A percentile compares a stretch with the other conserved stretches of the same genome.
Conservation (phyloP, 2,113 vertebrate species). For the Sturnus vulgaris region DNA sequence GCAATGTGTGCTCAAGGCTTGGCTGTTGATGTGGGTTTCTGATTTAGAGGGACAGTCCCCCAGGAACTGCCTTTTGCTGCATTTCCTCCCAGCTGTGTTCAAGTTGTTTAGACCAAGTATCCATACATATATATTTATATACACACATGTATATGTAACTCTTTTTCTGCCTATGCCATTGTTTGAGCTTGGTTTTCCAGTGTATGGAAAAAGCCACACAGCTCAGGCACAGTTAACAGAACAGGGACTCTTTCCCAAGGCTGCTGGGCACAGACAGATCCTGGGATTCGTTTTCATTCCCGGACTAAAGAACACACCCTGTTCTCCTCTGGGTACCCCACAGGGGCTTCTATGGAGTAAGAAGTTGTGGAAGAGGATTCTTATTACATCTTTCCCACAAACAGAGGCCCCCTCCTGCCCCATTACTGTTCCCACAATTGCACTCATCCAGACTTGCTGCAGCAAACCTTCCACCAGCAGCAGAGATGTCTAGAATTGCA, state of each 20-base stretch:
- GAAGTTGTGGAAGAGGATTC: conserved; percentile 47
- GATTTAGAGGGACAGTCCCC: background rate
- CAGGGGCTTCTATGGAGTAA: conserved; percentile 47
- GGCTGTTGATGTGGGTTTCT: background rate
- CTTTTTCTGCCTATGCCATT: background rate
- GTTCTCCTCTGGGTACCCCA: conserved; percentile 24
- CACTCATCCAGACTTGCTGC: background rate
- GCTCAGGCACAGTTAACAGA: background rate
- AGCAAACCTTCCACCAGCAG: background rate
- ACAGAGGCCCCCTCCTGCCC: conserved; percentile 44
- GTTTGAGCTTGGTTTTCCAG: background rate
- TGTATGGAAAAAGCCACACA: background rate
- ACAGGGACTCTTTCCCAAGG: background rate
- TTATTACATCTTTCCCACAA: conserved; percentile 47
- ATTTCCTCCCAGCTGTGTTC: background rate
- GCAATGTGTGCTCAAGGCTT: background rate
- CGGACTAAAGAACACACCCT: conserved; percentile 17
- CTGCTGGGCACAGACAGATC: conserved; percentile 17
- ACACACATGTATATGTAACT: no score
- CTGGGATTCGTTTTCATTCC: conserved; percentile 24
- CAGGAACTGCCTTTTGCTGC: background rate
- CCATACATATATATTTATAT: background rate
- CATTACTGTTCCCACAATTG: conserved; percentile 32
- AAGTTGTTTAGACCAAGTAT: background rate
- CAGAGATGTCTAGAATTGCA: conserved; percentile 31